Conservation (phyloP, 2,113 vertebrate genomes). For the Rafetus swinhoei region DNA sequence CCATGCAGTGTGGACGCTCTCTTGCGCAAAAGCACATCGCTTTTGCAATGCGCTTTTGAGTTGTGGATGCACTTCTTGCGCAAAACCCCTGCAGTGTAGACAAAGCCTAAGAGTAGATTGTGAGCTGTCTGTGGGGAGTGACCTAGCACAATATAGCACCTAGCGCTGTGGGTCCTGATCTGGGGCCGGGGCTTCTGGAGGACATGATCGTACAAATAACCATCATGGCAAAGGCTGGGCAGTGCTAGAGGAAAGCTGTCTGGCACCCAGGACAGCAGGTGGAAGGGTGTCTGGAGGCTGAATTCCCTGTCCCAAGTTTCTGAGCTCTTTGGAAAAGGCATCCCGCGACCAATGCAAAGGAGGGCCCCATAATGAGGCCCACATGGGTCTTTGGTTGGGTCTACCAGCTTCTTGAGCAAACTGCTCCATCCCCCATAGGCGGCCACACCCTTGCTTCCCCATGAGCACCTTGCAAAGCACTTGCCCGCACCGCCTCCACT, state of each 20-base stretch:
- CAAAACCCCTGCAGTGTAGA: no score
- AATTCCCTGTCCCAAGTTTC: not conserved
- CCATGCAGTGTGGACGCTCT: no score
- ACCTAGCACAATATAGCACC: not conserved
- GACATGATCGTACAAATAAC: rapidly evolving
- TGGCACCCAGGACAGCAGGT: not conserved
- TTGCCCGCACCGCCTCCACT: not conserved
- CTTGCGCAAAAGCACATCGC: no score
- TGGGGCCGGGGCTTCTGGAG: not conserved
- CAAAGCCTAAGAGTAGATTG: not conserved
- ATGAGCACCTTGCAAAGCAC: not conserved
- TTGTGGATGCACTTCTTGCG: no score
- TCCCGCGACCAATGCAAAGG: not conserved
- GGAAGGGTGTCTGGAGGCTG: not conserved
- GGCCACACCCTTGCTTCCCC: not conserved
- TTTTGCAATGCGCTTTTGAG: no score
- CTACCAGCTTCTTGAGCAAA: not conserved
- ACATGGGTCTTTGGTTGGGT: not conserved
- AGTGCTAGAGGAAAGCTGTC: not conserved
- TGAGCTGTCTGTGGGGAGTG: not conserved
- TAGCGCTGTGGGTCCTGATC: rapidly evolving
- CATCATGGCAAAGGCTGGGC: not conserved
- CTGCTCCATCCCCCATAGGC: not conserved
- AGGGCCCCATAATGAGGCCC: not conserved
- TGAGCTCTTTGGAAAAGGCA: not conserved